Evolutionary conservation across 2,797 vertebrate genomes (phyloP), one percentile per base, ranked within the genome.

Genomic region (Coregonus sp.): DNA sequence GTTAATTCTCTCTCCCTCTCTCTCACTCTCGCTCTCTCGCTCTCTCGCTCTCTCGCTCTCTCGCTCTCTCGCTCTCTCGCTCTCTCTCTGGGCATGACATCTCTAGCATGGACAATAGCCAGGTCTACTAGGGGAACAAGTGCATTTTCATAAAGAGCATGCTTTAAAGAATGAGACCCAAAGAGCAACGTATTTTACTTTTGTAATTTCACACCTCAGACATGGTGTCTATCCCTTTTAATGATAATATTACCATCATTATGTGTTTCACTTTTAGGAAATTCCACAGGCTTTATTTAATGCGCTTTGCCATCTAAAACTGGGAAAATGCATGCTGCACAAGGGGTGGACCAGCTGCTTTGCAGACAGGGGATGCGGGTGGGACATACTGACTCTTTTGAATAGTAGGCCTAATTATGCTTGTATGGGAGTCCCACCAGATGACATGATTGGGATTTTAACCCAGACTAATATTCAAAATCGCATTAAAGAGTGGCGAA

Each of bases 391-490:
- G 89, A 93, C 81, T 90, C 92, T 87, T 96, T 94, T 96, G 95
- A 97, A 96, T 95, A 94, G 95, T 94, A 47, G 40, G 40, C 9
- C 40, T 47, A 94, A 96, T 95, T 91, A 92, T 91, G 95, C 90
- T 95, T 94, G 96, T 96, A 95, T 98, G 97, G 95, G 97, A 98
- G 97, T 96, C 95, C 94, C 93, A 95, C 95, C 98, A 98, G 96
- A 97, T 98, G 97, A 97, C 96, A 95, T 92, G 93, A 94, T 94
- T 92, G 91, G 93, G 89, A 92, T 94, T 92, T 94, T 92, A 94
- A 94, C 88, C 93, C 92, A 94, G 93, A 93, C 92, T 94, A 92
- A 95, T 94, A 95, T 94, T 94, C 93, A 92, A 94, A 94, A 89
- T 94, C 93, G 87, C 92, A 93, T 94, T 94, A 94, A 90, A 93